Percentiles rank a stretch among this genome's conserved stretches.
Conservation (phyloP, 2,797 vertebrate genomes). For the Moxostoma hubbsi region DNA sequence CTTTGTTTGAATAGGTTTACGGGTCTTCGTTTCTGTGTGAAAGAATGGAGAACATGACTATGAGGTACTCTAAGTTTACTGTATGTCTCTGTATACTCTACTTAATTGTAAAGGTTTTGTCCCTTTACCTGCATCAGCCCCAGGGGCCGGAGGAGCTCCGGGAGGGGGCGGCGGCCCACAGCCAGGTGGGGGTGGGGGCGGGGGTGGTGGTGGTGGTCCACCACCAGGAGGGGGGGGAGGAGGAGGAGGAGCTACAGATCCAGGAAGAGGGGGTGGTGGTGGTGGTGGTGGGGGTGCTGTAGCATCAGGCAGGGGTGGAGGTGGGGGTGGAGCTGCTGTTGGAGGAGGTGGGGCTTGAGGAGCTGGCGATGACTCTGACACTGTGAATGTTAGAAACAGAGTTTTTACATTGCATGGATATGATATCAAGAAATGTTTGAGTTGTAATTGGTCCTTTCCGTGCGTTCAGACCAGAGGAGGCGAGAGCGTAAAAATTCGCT, state of each 20-base stretch:
- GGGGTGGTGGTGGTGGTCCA: conserved; percentile 61
- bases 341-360: conserved; percentile 1
- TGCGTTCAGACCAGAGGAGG: no score
- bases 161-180: conserved; percentile 63
- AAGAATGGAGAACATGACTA: background rate
- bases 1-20: conserved; percentile 93
- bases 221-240: conserved; percentile 64
- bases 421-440: no score
- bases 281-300: conserved; percentile 50
- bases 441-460: no score
- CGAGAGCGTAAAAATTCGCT: no score
- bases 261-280: conserved; percentile 58
- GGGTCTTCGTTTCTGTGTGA: conserved; percentile 70
- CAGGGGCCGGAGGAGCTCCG: conserved; percentile 60
- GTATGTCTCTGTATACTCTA: background rate
- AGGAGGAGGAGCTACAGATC: conserved; percentile 50
- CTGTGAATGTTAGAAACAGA: conserved; percentile 15
- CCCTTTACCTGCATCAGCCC: conserved; percentile 64
- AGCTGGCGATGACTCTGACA: conserved; percentile 27
- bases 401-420: no score
- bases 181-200: conserved; percentile 60
- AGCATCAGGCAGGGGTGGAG: conserved; percentile 55
- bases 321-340: conserved; percentile 54
- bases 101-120: background rate
- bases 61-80: background rate